Base-by-base conservation (phyloP, 30 jellyfish, hydroid and myxozoan species). In the Aurelia sp. region DNA sequence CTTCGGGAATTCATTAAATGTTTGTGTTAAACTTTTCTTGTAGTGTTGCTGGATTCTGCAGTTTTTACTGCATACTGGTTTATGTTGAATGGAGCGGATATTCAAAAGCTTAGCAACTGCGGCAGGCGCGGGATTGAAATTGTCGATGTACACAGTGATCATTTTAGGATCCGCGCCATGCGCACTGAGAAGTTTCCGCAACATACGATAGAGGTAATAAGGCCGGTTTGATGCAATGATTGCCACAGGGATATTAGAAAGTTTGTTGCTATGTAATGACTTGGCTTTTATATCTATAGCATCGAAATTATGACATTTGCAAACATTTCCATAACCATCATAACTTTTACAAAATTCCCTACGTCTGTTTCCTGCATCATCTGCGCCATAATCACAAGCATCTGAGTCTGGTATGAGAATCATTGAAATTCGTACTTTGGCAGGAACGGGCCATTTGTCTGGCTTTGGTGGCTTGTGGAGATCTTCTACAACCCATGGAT, bases 41-140 rank as follows among this genome's bases (percentile, higher is more conserved):
- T 96, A 96, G 69, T 96, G 99, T 96, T 96, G 99, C 44, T 97
- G 86, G 22, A 96, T 90, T 64, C 99, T 68, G 91, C 99, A 96
- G 69, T 86, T 96, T 48, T 82, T 82, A 52, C 96, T 90, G 91
- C 99, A 96, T 16, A 78, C 90, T 4, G 97, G 97, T 30, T 93
- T 80, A 82, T 96, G 97, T 58, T 81, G 92, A 7, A 96, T 96
- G 61, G 80, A 87, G 19, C 77, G 63, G 27, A 96, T 86, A 51
- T 87, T 89, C 52, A 96, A 96, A 1, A 96, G 96, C 35, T 92
- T 81, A 1, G 98, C 98, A 50, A 96, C 97, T 48, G 99, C 99
- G 18, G 91, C 82, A 7, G 98, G 91, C 84, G 88, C 98, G 64
- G 86, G 96, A 63, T 81, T 80, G 44, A 76, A 64, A 13, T 97